A percentile compares a stretch with the other conserved stretches of the same genome.
These are phyloP conservation scores for Charadrius vociferus DNA, from an alignment of 2,113 vertebrate genomes.

Conservation along the genomic window DNA sequence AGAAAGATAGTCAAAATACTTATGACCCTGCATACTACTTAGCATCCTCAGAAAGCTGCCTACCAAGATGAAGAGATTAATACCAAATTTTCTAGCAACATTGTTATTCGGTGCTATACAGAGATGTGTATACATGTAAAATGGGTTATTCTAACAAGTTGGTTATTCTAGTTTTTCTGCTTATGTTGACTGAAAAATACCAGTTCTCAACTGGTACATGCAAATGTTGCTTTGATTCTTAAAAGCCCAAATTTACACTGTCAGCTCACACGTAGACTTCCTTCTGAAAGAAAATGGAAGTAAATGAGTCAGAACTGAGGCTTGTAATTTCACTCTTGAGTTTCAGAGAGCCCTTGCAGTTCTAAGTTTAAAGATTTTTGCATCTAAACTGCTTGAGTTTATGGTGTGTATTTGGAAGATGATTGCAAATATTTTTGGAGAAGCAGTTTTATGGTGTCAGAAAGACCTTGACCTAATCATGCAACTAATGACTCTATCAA, in stretches of 20 bases:
- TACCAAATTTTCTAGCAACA: neutral
- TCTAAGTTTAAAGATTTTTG: neutral
- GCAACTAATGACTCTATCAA: neutral
- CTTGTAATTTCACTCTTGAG: neutral
- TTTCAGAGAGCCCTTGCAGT: neutral
- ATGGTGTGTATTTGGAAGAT: neutral
- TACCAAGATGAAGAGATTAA: neutral
- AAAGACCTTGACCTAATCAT: neutral
- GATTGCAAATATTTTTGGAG: neutral
- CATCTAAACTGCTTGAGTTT: neutral
- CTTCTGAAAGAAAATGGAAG: neutral
- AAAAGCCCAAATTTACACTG: neutral
- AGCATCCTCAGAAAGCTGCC: neutral
- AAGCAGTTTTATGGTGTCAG: neutral
- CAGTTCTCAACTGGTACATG: neutral
- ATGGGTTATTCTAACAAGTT: neutral
- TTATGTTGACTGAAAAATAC: neutral
- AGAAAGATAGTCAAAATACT: neutral
- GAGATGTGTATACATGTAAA: neutral
- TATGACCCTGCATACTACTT: neutral
- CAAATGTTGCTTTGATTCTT: neutral
- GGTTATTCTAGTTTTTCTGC: slow-evolving; percentile 20
- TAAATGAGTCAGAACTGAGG: neutral
- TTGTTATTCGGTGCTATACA: neutral
- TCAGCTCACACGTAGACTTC: neutral